Evolutionary conservation across 2,888 invertebrate species (phyloP).

Genomic region (Phortica magna): DNA sequence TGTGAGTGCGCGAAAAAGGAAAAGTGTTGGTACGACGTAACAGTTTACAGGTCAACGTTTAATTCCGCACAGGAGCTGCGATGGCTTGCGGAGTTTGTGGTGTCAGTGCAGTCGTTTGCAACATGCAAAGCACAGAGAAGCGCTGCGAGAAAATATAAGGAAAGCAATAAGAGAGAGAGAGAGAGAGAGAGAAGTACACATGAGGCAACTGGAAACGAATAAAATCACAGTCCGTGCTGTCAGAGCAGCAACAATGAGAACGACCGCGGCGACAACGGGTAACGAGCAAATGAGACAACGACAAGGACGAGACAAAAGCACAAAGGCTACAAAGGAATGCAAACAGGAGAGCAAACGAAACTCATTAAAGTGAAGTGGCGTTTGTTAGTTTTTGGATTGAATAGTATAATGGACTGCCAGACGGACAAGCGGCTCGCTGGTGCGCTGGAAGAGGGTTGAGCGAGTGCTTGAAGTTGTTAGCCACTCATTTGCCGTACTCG

Average conservation of each 20-base stretch:
- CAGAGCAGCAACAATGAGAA: conserved; percentile 6
- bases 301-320: conserved; percentile 12
- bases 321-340: conserved; percentile 23
- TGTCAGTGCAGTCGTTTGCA: background rate
- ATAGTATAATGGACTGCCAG: conserved; percentile 18
- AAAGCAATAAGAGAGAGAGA: background rate
- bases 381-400: conserved; percentile 33
- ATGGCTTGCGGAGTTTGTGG: background rate
- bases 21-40: conserved; percentile 7
- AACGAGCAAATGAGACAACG: background rate
- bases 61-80: conserved; percentile 14
- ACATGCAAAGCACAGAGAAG: conserved; percentile 16
- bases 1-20: background rate
- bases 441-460: background rate
- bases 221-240: background rate
- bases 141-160: background rate
- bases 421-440: background rate
- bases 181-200: background rate
- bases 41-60: conserved; percentile 28
- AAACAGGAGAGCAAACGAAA: conserved; percentile 31
- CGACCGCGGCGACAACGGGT: background rate
- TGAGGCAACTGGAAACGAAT: background rate
- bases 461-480: too few species aligned
- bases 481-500: too few species aligned
- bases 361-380: conserved; percentile 33